These are phyloP conservation scores for Carettochelys insculpta DNA, from an alignment of 2,113 vertebrate species.

Conservation along the genomic window DNA sequence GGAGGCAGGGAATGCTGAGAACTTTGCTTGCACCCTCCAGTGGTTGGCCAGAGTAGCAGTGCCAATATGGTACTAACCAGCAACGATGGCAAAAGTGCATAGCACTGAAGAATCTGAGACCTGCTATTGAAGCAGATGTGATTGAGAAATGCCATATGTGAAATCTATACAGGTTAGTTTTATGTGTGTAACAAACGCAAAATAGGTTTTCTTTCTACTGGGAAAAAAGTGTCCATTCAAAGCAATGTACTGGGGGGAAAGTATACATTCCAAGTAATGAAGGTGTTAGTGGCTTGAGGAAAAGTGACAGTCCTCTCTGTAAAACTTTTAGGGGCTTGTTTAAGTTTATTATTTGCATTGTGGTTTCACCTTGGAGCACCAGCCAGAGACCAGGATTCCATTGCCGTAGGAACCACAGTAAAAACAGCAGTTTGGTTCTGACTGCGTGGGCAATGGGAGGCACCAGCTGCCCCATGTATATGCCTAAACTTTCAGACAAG, in stretches of 20 bases:
- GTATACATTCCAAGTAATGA: not conserved
- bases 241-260: no score
- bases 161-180: not conserved
- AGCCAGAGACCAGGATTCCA: not conserved
- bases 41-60: not conserved
- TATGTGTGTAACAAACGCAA: not conserved
- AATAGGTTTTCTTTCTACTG: not conserved
- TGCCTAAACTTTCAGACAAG: not conserved
- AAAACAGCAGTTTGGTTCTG: not conserved
- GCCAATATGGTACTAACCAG: not conserved
- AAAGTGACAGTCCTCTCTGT: not conserved
- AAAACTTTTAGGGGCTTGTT: not conserved
- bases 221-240: not conserved
- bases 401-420: not conserved
- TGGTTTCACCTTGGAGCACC: not conserved
- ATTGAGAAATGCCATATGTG: not conserved
- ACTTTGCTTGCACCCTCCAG: not conserved
- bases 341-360: not conserved
- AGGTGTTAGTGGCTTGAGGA: not conserved
- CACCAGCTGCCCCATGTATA: not conserved
- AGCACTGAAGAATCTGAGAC: not conserved
- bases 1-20: not conserved
- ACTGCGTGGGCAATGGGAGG: not conserved
- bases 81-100: not conserved
- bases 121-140: not conserved